Percentiles rank a stretch among this genome's conserved stretches.
Conservation (phyloP, 2,113 vertebrate species). For the Xerus inauris region DNA sequence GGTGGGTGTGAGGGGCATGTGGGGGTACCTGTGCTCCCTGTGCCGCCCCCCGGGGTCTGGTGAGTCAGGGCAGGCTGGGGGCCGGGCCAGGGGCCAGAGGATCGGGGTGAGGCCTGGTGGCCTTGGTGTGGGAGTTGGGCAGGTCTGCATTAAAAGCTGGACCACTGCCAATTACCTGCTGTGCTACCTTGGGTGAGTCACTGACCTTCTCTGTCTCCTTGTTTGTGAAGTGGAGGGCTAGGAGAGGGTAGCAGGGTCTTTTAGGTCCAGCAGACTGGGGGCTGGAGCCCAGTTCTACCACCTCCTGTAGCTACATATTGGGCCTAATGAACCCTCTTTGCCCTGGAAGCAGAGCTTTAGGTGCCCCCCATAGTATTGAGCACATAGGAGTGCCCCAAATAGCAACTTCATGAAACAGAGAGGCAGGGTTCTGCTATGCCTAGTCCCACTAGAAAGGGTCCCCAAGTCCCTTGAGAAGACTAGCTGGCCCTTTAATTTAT, state of each 20-base stretch:
- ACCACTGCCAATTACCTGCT: neutral
- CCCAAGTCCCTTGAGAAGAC: neutral
- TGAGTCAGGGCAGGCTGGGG: constrained; percentile 73
- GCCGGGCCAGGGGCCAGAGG: neutral
- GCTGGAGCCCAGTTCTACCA: neutral
- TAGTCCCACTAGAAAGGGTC: neutral
- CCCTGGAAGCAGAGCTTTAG: neutral
- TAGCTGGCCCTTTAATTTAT: neutral
- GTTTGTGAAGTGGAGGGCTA: neutral
- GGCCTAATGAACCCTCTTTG: too few relatives aligned
- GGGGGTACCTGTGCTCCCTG: constrained; percentile 74
- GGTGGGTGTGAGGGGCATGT: constrained; percentile 67
- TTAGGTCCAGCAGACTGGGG: neutral
- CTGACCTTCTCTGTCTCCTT: neutral
- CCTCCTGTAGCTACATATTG: neutral
- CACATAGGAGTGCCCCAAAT: neutral
- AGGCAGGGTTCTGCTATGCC: neutral
- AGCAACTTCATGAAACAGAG: neutral
- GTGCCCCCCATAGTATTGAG: neutral
- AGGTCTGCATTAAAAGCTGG: neutral
- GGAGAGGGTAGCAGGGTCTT: neutral
- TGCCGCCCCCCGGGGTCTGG: constrained; percentile 72
- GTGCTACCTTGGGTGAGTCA: neutral
- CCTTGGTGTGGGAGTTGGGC: constrained; percentile 16
- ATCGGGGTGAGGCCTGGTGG: neutral